Base-by-base conservation (phyloP, 1,140 invertebrate species). In the Leptinotarsa texana region DNA sequence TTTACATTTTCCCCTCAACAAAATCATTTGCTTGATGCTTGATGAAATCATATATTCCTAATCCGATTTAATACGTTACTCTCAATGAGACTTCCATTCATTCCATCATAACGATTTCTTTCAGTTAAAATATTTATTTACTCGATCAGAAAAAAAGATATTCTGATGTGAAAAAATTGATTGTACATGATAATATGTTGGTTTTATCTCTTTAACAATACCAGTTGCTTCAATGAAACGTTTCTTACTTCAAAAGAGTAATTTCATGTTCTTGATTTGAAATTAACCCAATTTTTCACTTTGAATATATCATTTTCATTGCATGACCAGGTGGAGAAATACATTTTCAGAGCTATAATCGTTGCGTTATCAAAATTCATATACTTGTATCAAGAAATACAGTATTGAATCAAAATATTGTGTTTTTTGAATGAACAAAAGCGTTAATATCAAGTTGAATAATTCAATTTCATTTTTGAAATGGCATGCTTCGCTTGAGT, bases 291-390 rank as follows among this genome's bases (percentile, higher is more conserved):
- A 17, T 61, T 61, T 61, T 15, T 61, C 18, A 8, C 63, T 63
- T 63, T 21, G 18, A 63, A 21, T 13, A 63, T 17, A 63, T 63
- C 63, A 63, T 63, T 63, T 63, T 63, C 63, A 63, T 63, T 18
- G 63, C 18, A 17, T 63, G 63, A 13, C 22, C 24, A 63, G 63
- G 57, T 61, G 57, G 57, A 61, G 0, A 61, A 61, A 61, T 61
- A 61, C 5, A 61, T 61, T 13, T 61, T 13, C 8, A 61, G 15
- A 18, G 3, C 18, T 61, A 61, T 3, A 61, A 61, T 61, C 57
- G 24, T n/a, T 63, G 22, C 24, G 0, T 27, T 27, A 27, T 27
- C 6, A 1, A 8, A 33, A 33, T 33, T 33, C 33, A 33, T 33
- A 33, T 33, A 33, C 33, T 2, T n/a, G n/a, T n/a, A n/a, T n/a